These are phyloP conservation scores for Camponotus pennsylvanicus DNA, from an alignment of 1,140 invertebrate species.

Conservation along the genomic window DNA sequence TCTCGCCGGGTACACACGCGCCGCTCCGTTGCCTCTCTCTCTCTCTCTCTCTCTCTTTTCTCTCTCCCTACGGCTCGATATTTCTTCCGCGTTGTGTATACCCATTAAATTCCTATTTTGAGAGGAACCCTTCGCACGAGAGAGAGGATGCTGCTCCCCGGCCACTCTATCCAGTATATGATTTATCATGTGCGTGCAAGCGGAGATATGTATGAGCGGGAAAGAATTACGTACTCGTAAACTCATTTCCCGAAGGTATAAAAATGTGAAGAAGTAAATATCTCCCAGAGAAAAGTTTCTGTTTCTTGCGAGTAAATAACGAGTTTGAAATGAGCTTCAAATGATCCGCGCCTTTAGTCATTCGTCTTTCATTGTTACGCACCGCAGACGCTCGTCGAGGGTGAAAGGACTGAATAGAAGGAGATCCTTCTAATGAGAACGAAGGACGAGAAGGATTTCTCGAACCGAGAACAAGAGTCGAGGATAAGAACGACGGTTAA, in stretches of 20 bases:
- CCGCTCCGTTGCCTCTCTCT: neutral
- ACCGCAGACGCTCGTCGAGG: neutral
- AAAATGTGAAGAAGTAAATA: neutral
- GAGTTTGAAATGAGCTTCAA: neutral
- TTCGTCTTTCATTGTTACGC: neutral
- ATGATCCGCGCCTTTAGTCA: neutral
- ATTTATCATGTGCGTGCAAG: slow-evolving; percentile 15
- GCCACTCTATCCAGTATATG: neutral
- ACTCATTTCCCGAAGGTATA: neutral
- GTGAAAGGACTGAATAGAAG: neutral
- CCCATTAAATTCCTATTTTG: slow-evolving; percentile 42
- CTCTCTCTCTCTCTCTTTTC: neutral
- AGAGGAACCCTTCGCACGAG: neutral
- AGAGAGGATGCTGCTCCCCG: neutral
- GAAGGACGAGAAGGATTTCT: neutral
- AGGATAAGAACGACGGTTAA: neutral
- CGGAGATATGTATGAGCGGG: too few relatives aligned
- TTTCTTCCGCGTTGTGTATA: slow-evolving; percentile 20
- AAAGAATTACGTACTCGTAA: neutral
- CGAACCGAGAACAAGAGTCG: neutral
- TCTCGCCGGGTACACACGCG: slow-evolving; percentile 32
- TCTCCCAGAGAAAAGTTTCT: neutral
- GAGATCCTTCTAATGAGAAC: neutral
- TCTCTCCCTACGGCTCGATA: slow-evolving; percentile 18
- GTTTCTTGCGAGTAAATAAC: slow-evolving; percentile 21